Evolutionary conservation across 2,888 invertebrate genomes (phyloP), one percentile per base, ranked within the genome.

Genomic region (Masnerella sp.): DNA sequence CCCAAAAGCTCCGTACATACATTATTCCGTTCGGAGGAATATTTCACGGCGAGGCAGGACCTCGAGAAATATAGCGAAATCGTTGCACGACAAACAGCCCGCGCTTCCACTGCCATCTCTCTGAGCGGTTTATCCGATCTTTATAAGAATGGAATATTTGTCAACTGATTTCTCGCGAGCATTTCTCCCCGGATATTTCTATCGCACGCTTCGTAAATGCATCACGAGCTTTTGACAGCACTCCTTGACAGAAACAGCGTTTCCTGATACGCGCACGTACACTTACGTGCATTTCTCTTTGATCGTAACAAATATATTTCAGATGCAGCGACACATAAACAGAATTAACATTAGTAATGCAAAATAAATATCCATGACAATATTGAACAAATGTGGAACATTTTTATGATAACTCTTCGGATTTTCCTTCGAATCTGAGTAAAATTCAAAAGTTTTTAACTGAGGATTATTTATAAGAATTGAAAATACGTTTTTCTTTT

Each of bases 1-100:
- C 40, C 65, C 71, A 59, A 58, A 75, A 72, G 67, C 64, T 61
- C 36, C 59, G 38, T 72, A 75, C 70, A 62, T 75, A 59, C 52
- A 68, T 68, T 75, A 75, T 71, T 71, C 71, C 38, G 56, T 62
- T 68, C 25, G 11, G 28, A 38, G 59, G 43, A 54, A 72, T 72
- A 64, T 64, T 71, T 75, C 68, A 68, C 62, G 34, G 32, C 36
- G 42, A 45, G 38, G 28, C 18, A 20, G 30, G 42, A 43, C 34
- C 49, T 47, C 22, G 15, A 64, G 59, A 58, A 65, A 64, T 68
- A 62, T 40, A 56, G 30, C 1, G 11, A 51, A 25, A 1, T 32
- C 14, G 17, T 38, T 5, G 11, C 45, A 40, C 52, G 52, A 65
- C 54, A 51, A 65, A 62, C 49, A 25, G 36, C 25, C 18, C 42